Evolutionary conservation across 2,888 invertebrate species (phyloP).

Genomic region (Stramonita haemastoma): DNA sequence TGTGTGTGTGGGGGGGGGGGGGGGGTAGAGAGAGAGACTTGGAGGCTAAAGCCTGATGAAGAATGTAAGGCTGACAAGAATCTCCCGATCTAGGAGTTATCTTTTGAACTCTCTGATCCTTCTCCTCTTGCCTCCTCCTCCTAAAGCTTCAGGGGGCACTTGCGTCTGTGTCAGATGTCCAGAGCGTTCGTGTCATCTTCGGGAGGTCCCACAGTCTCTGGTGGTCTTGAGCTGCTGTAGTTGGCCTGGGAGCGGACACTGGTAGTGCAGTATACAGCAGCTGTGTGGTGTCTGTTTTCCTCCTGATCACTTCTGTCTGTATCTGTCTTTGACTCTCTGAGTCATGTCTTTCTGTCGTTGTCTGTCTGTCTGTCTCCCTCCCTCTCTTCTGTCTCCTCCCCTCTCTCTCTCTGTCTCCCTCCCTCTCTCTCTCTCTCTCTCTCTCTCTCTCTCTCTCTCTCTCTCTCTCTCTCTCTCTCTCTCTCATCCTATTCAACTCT

Average conservation of each 20-base stretch:
- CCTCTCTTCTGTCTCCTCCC: background rate
- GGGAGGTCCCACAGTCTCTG: no score
- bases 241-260: no score
- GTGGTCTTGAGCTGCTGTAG: no score
- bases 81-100: background rate
- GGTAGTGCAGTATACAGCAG: no score
- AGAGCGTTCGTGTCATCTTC: no score
- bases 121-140: background rate
- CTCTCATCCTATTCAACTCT: background rate
- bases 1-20: no score
- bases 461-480: background rate
- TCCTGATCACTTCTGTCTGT: background rate
- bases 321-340: background rate
- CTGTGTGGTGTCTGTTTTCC: background rate
- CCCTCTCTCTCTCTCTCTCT: background rate
- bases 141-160: no score
- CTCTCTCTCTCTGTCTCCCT: background rate
- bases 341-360: background rate
- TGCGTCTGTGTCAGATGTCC: no score
- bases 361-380: constrained; percentile 1
- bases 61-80: constrained; percentile 14
- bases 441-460: background rate
- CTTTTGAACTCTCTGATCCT: background rate
- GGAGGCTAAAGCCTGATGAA: background rate
- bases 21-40: no score